These are phyloP conservation scores for Ictalurus punctatus DNA, from an alignment of 2,113 vertebrate species.

Conservation along the genomic window DNA sequence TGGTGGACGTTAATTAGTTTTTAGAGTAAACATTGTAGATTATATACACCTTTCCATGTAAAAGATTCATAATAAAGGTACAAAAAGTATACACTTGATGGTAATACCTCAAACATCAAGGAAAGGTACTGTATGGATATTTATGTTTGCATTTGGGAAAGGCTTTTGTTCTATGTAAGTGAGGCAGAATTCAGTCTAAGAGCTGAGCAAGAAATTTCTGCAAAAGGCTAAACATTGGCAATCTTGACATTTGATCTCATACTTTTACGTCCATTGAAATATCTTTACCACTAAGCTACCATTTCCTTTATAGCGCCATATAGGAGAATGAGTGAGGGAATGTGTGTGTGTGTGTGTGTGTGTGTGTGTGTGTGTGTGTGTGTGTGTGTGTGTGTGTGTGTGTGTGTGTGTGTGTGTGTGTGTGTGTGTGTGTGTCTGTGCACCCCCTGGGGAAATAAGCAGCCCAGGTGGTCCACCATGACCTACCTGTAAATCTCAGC, in stretches of 20 bases:
- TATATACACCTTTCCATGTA: not conserved
- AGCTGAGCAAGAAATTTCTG: not conserved
- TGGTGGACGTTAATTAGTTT: not conserved
- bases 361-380: constrained; percentile 16
- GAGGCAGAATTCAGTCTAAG: not conserved
- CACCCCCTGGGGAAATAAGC: constrained; percentile 38
- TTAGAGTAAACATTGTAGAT: not conserved
- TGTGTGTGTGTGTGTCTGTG: constrained; percentile 24
- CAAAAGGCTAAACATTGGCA: not conserved
- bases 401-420: constrained; percentile 30
- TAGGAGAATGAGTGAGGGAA: constrained; percentile 16
- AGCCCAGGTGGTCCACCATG: constrained; percentile 70
- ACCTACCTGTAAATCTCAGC: constrained; percentile 56
- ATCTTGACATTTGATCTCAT: not conserved
- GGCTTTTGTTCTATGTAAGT: not conserved
- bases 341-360: constrained; percentile 22
- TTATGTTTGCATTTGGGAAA: not conserved
- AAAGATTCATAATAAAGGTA: not conserved
- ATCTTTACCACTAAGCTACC: not conserved
- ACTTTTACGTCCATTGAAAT: not conserved
- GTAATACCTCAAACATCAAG: not conserved
- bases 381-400: constrained; percentile 28
- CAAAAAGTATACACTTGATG: not conserved
- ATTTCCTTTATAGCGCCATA: not conserved
- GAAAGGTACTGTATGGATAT: not conserved